A percentile compares a stretch with the other conserved stretches of the same genome.
phyloP scores from a whole-genome alignment of 1,140 invertebrate species.

The Brachystomella parvula region DNA sequence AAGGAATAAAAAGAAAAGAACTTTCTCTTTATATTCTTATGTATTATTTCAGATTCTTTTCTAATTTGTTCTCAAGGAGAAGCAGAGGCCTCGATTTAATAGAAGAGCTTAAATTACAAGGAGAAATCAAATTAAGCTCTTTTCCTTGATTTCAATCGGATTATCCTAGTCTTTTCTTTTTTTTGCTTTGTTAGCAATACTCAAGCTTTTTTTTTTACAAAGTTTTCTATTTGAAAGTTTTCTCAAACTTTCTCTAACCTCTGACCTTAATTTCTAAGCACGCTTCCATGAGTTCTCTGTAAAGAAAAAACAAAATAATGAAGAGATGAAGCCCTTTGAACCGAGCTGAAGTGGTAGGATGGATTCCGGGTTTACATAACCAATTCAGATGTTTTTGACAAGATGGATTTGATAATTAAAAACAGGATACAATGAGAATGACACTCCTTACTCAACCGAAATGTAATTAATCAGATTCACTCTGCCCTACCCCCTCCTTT shows the following conservation, averaged over 20 bases:
- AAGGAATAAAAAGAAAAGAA: too few relatives aligned
- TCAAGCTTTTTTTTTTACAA: not conserved
- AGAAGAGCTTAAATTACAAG: too few relatives aligned
- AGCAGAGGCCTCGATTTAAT: too few relatives aligned
- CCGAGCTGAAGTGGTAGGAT: not conserved
- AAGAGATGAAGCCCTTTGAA: not conserved
- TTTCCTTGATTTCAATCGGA: too few relatives aligned
- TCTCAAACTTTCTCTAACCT: not conserved
- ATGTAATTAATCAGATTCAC: slow-evolving; percentile 5
- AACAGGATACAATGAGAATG: not conserved
- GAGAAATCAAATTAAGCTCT: too few relatives aligned
- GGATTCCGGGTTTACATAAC: not conserved
- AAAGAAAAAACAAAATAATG: not conserved
- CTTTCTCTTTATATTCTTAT: too few relatives aligned
- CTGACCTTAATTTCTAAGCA: too few relatives aligned
- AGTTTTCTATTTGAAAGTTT: not conserved
- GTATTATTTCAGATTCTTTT: too few relatives aligned
- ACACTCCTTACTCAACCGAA: not conserved
- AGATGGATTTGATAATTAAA: slow-evolving; percentile 1
- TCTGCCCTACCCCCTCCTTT: not conserved
- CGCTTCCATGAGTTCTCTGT: too few relatives aligned
- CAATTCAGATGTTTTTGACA: not conserved
- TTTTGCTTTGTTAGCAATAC: too few relatives aligned
- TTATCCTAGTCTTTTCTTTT: too few relatives aligned
- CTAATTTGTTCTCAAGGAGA: too few relatives aligned